Evolutionary conservation across 1,140 invertebrate genomes (phyloP).

Genomic region (Delia radicum): DNA sequence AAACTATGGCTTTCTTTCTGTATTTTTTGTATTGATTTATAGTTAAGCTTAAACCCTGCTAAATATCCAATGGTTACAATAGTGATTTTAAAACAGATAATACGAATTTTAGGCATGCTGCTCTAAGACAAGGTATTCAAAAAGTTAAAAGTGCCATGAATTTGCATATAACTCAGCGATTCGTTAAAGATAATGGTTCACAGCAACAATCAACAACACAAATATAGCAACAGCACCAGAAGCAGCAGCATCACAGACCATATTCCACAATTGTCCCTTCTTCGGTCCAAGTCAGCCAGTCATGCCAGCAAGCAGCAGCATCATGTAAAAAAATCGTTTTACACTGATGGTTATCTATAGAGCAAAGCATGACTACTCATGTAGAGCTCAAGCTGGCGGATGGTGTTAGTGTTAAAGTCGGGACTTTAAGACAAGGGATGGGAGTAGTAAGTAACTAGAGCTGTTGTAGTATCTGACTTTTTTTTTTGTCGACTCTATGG

Average conservation of each 20-base stretch:
- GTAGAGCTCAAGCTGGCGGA: not conserved
- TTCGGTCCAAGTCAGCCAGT: no score
- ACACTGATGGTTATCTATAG: slow-evolving; percentile 20
- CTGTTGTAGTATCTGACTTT: not conserved
- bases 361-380: slow-evolving; percentile 23
- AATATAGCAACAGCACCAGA: not conserved
- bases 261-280: not conserved
- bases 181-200: not conserved
- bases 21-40: not conserved
- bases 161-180: not conserved
- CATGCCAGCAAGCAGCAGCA: no score
- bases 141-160: slow-evolving; percentile 4
- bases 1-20: no score
- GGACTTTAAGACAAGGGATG: not conserved
- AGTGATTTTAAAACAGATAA: not conserved
- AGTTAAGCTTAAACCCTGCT: not conserved
- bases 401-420: slow-evolving; percentile 12
- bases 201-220: not conserved
- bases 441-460: not conserved
- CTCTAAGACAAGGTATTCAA: not conserved
- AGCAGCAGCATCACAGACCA: not conserved
- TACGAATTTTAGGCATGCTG: not conserved
- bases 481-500: not conserved
- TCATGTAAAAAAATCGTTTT: not conserved
- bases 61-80: not conserved